Conservation (phyloP, 2,888 invertebrate species). For the Belgica antarctica region DNA sequence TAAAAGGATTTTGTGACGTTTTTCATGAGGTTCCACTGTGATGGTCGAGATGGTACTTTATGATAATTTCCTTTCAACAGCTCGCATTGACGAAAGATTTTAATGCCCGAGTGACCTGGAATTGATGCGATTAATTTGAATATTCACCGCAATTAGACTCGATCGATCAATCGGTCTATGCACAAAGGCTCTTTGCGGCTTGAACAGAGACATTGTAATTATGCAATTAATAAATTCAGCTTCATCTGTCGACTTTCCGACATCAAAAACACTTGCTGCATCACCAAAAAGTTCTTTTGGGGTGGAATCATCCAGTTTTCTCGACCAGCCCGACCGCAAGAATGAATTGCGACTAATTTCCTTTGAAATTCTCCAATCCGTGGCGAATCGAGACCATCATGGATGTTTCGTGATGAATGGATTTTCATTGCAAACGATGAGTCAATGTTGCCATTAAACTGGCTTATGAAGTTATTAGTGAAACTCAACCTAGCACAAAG, state of each 20-base stretch:
- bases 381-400: constrained; percentile 25
- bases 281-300: not conserved
- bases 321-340: constrained; percentile 15
- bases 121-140: constrained; percentile 31
- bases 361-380: constrained; percentile 10
- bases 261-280: constrained; percentile 42
- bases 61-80: too few relatives aligned
- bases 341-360: not conserved
- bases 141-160: constrained; percentile 29
- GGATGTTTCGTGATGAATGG: not conserved
- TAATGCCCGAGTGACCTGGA: not conserved
- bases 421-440: not conserved
- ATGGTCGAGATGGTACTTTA: constrained; percentile 19
- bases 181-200: not conserved
- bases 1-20: constrained; percentile 24
- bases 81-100: constrained; percentile 6
- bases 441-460: not conserved
- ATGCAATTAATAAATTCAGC: constrained; percentile 24
- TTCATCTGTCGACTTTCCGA: constrained; percentile 10
- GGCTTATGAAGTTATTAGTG: constrained; percentile 33
- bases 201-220: constrained; percentile 31
- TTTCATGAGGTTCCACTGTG: not conserved
- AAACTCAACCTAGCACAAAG: too few relatives aligned
- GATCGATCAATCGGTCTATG: constrained; percentile 26
- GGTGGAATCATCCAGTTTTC: not conserved